Base-by-base conservation (phyloP, 2,888 invertebrate species). In the Aricia artaxerxes region DNA sequence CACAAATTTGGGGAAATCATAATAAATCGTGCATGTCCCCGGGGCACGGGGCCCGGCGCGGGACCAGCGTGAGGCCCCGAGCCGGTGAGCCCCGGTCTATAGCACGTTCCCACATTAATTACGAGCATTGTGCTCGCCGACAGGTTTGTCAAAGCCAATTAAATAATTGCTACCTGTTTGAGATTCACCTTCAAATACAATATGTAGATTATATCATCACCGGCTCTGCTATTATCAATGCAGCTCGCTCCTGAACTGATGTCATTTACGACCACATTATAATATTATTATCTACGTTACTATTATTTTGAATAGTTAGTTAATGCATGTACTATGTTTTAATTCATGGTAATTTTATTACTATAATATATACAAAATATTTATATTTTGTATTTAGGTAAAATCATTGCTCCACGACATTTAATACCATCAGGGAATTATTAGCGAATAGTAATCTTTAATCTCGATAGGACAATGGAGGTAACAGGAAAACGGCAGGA, bases 1-100 rank as follows among this genome's bases (percentile, higher is more conserved):
- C 44, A 73, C 73, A 73, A 44, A 73, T 73, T 73, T 44, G 40
- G 73, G 73, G 40, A 73, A 73, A 73, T 73, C 44, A 73, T 73
- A 73, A 44, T 44, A 44, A 44, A 44, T 40, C 7, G 44, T 44
- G 73, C 44, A 44, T 44, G 9, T n/a, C 38, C 38, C 73, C 40
- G 44, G 44, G 44, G 44, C 44, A 7, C 7, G 40, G n/a, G n/a
- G 40, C n/a, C 69, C 24, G 61, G 31, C 31, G 24, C 3, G 44
- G 44, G 13, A 24, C 24, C 24, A 24, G 24, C 24, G 24, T 24
- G 24, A 24, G 24, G 69, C 69, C 73, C n/a, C 40, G n/a, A 3
- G 4, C 7, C 7, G 31, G 11, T 11, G 24, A 24, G 69, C 6
- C 4, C 1, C 11, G n/a, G 73, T 24, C 38, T 73, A 38, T 40